Evolutionary conservation across 2,888 invertebrate genomes (phyloP), one percentile per base, ranked within the genome.

Genomic region (Oegoconia quadripuncta): DNA sequence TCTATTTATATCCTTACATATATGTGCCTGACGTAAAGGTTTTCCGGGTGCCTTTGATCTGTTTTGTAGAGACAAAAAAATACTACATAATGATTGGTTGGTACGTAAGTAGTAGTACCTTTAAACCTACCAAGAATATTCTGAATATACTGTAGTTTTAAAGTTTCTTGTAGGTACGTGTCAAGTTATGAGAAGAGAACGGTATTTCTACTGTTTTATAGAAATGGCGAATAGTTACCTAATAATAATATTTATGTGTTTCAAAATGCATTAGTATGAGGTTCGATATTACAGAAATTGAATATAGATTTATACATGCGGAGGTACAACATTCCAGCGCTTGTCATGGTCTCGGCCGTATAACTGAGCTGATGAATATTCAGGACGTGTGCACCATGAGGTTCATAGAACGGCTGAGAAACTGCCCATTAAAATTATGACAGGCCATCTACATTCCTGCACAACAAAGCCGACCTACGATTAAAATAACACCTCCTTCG

Each of bases 401-500:
- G 61, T 64, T 65, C 64, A 70, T 64, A 68, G 59, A 71, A 64
- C 65, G 69, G 53, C 72, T 73, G 75, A 80, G 77, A 81, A 74
- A 74, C 79, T 76, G 70, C 67, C 84, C 78, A 81, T 84, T 87
- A 84, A 81, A 82, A 74, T 74, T 84, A 86, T 83, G 84, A 87
- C 84, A 81, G 77, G 75, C 81, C 77, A 81, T 82, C 84, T 77
- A 87, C 81, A 86, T 87, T 86, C 84, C 82, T 78, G 68, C 70
- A 74, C 78, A 84, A 86, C 84, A 86, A 86, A 83, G 77, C 73
- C 73, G 73, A 69, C 72, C 79, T 81, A 74, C 84, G 83, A 86
- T 86, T 81, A 83, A 84, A 84, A 84, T 84, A 86, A 86, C 84
- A 84, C 86, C 87, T 79, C 71, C 69, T 83, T 82, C 84, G 80